Base-by-base conservation (phyloP, 2,113 vertebrate genomes). In the Puffinus mauretanicus region DNA sequence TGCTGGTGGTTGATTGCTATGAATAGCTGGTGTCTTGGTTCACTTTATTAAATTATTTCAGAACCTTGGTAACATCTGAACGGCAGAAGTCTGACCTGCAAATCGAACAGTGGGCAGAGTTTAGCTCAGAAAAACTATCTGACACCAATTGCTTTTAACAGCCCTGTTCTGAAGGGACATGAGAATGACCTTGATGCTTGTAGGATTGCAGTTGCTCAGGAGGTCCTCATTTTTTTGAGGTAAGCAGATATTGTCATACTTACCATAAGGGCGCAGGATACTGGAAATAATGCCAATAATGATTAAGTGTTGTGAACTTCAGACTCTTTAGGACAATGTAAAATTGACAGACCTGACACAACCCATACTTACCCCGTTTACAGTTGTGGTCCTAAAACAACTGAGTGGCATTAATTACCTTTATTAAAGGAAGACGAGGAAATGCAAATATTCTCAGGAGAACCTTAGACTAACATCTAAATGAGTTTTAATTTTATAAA, bases 401-500 rank as follows among this genome's bases (percentile, higher is more conserved):
- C 9, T 36, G 38, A 75, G 44, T 96, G 80, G 49, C 69, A 93
- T 86, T 97, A 93, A 96, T 96, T 96, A 51, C 71, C 76, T 96
- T 94, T 92, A 90, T 91, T 95, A 90, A 95, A 82, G 60, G 47
- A 92, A 96, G 72, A 85, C 62, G 88, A 84, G 67, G 34, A 92
- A 96, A 91, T 54, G 54, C 73, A 94, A 52, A 49, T 49, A 55
- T 95, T 93, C 79, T 90, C 88, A 46, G 57, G 38, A 94, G 77
- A 71, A 76, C 70, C 78, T 93, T 91, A 90, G 72, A 55, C n/a
- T 82, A 66, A 61, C 60, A 47, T 75, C 47, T 85, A 91, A 80
- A 72, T 61, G 10, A 80, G 17, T 88, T 93, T 91, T 85, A 89
- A 46, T 92, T 88, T 93, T 70, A 58, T 62, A 30, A 88, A 90